Evolutionary conservation across 2,113 vertebrate genomes (phyloP), one percentile per base, ranked within the genome.

Genomic region (Paramormyrops kingsleyae): DNA sequence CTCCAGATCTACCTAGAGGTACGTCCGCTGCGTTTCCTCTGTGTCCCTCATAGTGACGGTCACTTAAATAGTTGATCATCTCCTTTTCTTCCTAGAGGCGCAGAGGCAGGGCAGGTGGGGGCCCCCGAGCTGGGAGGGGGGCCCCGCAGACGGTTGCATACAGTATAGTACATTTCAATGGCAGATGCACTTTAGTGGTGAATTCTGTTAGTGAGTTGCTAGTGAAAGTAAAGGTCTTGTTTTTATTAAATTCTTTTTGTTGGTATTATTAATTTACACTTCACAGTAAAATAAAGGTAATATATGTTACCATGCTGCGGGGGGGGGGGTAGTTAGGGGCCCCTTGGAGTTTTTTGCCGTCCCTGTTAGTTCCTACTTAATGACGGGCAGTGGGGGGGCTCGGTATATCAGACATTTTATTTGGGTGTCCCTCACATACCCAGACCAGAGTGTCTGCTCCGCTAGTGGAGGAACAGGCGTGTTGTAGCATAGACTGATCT

Each of bases 1-100:
- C 92, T 90, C 90, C 93, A 93, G 93, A 94, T 95, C 95, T 95
- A 96, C 94, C 94, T 93, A 94, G 94, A 94, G 94, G 92, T 95
- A 95, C 94, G 93, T 35, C 95, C 94, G 94, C 95, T 95, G 94
- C 92, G 93, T 94, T 31, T 77, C 27, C 21, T 10, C 91, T 84
- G 90, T 89, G 92, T 93, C 92, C 91, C 91, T 80, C 92, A 92
- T 59, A 31, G 31, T 50, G 44, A 44, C 39, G 3, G 83, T 80
- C 15, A 35, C 15, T 80, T 42, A 80, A 42, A 80, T 80, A 42
- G 74, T 80, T 42, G 4, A 39, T 80, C 74, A 31, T 42, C 35
- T 19, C 42, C 17, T 9, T 62, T 62, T 8, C 24, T n/a, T 62
- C 24, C 56, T n/a, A 59, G 7, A 59, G 7, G 21, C 6, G 8